Conservation (phyloP, 2,888 invertebrate species). For the Merodon equestris region DNA sequence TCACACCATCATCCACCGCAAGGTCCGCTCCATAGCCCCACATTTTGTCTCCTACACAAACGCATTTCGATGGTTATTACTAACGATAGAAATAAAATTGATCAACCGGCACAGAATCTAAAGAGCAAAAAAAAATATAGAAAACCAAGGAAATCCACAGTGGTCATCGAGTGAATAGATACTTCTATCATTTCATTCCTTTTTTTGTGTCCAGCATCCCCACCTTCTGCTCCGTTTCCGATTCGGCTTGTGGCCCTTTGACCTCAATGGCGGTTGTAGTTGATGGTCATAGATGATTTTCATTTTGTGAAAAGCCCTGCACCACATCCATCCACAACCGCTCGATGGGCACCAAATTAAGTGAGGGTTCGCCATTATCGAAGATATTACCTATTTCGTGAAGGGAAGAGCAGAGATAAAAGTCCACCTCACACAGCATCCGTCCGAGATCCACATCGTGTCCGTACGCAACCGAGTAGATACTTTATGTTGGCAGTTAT, state of each 20-base stretch:
- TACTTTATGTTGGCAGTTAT: neutral
- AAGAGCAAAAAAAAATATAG: conserved; percentile 19
- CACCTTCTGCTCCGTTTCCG: too few species aligned
- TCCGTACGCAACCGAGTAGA: conserved; percentile 19
- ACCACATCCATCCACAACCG: conserved; percentile 29
- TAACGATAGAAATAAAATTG: conserved; percentile 65
- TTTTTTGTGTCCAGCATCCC: conserved; percentile 1
- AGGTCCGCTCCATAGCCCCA: conserved; percentile 53
- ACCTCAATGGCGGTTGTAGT: conserved; percentile 53
- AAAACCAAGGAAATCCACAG: conserved; percentile 66
- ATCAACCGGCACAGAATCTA: conserved; percentile 42
- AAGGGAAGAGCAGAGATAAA: conserved; percentile 62
- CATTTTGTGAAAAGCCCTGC: conserved; percentile 64
- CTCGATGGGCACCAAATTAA: conserved; percentile 58
- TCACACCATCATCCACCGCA: conserved; percentile 6
- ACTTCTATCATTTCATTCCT: conserved; percentile 28
- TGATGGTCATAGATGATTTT: conserved; percentile 65
- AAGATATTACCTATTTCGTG: conserved; percentile 62
- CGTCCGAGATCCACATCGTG: conserved; percentile 26
- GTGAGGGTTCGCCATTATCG: conserved; percentile 67
- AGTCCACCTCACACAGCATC: conserved; percentile 42
- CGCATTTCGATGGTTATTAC: conserved; percentile 61
- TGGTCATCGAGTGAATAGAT: conserved; percentile 58
- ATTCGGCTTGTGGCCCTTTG: conserved; percentile 2
- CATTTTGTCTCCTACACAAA: conserved; percentile 27